Base-by-base conservation (phyloP, 1,140 invertebrate genomes). In the Papilio aristodemus region DNA sequence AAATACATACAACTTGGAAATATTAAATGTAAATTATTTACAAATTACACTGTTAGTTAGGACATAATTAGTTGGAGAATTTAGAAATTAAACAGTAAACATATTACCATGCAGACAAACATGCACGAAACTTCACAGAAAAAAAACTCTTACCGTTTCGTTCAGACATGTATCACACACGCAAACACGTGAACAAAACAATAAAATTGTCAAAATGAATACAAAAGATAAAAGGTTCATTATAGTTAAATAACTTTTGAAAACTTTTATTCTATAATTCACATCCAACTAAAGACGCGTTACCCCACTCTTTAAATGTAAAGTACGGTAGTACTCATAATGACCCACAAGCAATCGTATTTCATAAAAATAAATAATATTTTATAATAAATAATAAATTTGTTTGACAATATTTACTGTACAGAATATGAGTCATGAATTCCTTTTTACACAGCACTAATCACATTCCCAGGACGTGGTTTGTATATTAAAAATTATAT, bases 51-150 rank as follows among this genome's bases (percentile, higher is more conserved):
- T 22, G 46, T 54, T 54, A 25, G 46, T 13, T 43, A n/a, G n/a
- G n/a, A n/a, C n/a, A 1, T 11, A 25, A 54, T 22, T 22, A 22
- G 19, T 22, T 11, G 19, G 11, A 11, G 1, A 54, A 4, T 32
- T 2, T 32, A 32, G 2, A 32, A 32, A 32, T 32, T 54, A 54
- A 1, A 50, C 17, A 22, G 43, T 50, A 10, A 9, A 50, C 43
- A 22, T 13, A 62, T 62, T 62, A 37, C 2, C 59, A 62, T 62
- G 59, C 59, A 62, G 17, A 27, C 36, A 60, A 36, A 19, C 32
- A 62, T 62, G 59, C 59, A 62, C 22, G n/a, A 32, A 14, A 36
- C 1, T 36, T 14, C 14, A 46, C 37, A 10, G 43, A 6, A 5
- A 54, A 10, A 22, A 10, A 4, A 50, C 17, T 54, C 46, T 54